A percentile compares a stretch with the other conserved stretches of the same genome.
Evolutionary conservation across 2,113 vertebrate species (phyloP).

Genomic region (Galeopterus variegatus): DNA sequence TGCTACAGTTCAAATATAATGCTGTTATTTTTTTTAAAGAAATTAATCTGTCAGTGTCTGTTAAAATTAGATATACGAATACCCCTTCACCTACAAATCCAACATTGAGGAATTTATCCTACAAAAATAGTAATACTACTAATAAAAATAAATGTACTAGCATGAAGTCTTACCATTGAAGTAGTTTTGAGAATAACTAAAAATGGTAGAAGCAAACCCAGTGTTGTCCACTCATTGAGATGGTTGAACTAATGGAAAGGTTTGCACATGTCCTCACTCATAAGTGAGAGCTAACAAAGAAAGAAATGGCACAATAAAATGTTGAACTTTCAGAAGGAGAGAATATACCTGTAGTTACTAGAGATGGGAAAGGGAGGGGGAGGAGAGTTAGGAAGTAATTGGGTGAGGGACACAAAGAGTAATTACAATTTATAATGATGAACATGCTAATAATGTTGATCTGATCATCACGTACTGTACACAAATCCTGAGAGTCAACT

Average conservation of each 20-base stretch:
- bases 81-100: background rate
- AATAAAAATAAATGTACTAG: background rate
- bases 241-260: background rate
- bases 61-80: background rate
- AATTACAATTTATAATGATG: too few species aligned
- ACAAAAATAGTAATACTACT: background rate
- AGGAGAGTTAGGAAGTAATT: too few species aligned
- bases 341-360: too few species aligned
- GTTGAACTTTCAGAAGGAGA: too few species aligned
- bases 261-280: too few species aligned
- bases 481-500: too few species aligned
- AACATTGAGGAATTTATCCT: background rate
- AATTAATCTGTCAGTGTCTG: background rate
- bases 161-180: background rate
- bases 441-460: too few species aligned
- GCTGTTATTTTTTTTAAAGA: background rate
- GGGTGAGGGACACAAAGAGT: too few species aligned
- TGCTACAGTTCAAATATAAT: background rate
- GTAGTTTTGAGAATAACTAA: background rate
- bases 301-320: too few species aligned
- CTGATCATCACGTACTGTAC: too few species aligned
- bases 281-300: too few species aligned
- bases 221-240: background rate
- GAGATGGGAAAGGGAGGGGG: too few species aligned
- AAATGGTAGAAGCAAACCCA: background rate